These are phyloP conservation scores for Gavialis gangeticus DNA, from an alignment of 2,113 vertebrate species.

Conservation along the genomic window DNA sequence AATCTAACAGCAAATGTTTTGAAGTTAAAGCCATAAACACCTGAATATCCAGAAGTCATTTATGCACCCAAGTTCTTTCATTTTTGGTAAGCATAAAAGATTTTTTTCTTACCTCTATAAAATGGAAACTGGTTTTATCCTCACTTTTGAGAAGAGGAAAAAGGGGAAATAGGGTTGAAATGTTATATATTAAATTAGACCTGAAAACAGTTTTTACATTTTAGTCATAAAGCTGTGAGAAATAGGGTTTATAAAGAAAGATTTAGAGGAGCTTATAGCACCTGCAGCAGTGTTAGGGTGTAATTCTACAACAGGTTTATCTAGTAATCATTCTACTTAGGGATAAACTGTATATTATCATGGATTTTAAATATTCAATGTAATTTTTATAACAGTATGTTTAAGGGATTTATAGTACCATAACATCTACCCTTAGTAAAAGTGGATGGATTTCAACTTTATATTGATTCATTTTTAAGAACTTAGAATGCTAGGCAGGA, in stretches of 20 bases:
- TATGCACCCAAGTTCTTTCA: too few relatives aligned
- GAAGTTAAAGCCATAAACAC: too few relatives aligned
- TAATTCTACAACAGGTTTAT: not conserved
- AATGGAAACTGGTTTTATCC: not conserved
- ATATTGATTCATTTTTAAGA: slow-evolving; percentile 18
- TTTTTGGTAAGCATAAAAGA: too few relatives aligned
- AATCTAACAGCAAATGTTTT: too few relatives aligned
- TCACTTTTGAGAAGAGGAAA: not conserved
- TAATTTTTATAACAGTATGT: not conserved
- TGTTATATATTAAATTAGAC: not conserved
- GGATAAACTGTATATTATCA: not conserved
- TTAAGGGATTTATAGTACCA: not conserved
- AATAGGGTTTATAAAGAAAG: not conserved
- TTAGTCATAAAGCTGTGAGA: not conserved
- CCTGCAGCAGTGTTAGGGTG: not conserved
- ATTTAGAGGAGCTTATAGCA: not conserved
- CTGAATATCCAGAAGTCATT: not conserved
- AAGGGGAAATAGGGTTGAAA: not conserved
- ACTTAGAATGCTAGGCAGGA: not conserved
- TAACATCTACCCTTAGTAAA: not conserved
- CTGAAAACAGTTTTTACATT: not conserved
- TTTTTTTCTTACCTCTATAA: not conserved
- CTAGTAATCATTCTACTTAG: not conserved
- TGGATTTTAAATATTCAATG: not conserved
- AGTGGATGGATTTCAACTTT: slow-evolving; percentile 12